Evolutionary conservation across 2,888 invertebrate genomes (phyloP), one percentile per base, ranked within the genome.

Genomic region (Cheiracanthium punctorium): DNA sequence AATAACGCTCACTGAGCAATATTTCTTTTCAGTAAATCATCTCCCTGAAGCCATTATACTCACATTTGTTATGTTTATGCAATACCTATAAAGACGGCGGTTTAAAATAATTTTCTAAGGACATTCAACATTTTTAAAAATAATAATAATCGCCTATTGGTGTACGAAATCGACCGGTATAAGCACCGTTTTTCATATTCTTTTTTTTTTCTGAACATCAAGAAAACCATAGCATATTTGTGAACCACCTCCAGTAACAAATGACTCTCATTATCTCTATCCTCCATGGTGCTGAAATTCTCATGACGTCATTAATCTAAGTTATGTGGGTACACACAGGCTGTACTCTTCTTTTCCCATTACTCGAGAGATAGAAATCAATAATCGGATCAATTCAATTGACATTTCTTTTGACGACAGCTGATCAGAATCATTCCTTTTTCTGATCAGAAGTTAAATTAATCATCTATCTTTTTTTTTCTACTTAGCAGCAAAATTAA

Each of bases 241-340:
- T 30, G 75, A 71, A 75, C 70, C 58, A 70, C 52, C 71, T 71
- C 37, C 24, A 58, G 32, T 74, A 74, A 79, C 74, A 80, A 77
- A 77, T 77, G 72, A 52, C 14, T 64, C 82, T 84, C 82, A 84
- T 84, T 84, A 82, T 72, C 70, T 64, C 48, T 41, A 64, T 77
- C 32, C 77, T 48, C 30, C 67, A 65, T 41, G 67, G 43, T 48
- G 65, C 43, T 43, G 67, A 69, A 84, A 73, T 52, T 73, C 82
- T 77, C 48, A 77, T 84, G 73, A 84, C 72, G 65, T 77, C 82
- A 84, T 84, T 84, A 84, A 84, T 77, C 77, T 77, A 72, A 84
- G 82, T 84, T 77, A 77, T 84, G 73, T 37, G 73, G 33, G 58
- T 48, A 65, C 43, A 72, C 72, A 73, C 24, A 14, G 24, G n/a